Conservation (phyloP, 2,797 vertebrate genomes). For the Ctenopoma kingsleyae region DNA sequence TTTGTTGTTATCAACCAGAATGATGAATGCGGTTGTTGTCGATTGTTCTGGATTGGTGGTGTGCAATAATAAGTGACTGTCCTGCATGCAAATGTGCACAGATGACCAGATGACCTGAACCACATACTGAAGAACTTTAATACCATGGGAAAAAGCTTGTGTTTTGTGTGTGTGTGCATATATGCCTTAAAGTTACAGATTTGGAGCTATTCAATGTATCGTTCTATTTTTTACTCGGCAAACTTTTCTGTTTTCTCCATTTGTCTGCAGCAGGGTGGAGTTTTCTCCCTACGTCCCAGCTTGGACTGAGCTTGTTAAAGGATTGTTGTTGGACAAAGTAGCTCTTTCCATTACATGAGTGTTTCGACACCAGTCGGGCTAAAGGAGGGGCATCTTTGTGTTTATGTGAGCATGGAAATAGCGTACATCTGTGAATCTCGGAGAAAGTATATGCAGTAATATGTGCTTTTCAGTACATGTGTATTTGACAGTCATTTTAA, state of each 20-base stretch:
- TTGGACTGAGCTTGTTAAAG: slow-evolving; percentile 65
- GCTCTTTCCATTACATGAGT: slow-evolving; percentile 76
- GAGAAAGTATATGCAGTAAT: background rate
- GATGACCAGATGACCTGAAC: slow-evolving; percentile 18
- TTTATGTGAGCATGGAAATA: slow-evolving; percentile 21
- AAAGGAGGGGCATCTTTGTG: slow-evolving; percentile 35
- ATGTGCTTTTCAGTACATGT: background rate
- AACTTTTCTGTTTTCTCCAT: slow-evolving; percentile 67
- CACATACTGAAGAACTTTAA: slow-evolving; percentile 15
- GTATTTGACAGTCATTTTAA: background rate
- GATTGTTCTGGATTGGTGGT: slow-evolving; percentile 17
- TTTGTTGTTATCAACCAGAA: slow-evolving; percentile 40
- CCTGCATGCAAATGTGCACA: slow-evolving; percentile 41
- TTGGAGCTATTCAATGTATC: background rate
- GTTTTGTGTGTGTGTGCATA: background rate
- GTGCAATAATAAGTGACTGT: slow-evolving; percentile 25
- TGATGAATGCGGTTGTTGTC: slow-evolving; percentile 5
- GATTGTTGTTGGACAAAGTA: slow-evolving; percentile 57
- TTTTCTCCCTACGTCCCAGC: slow-evolving; percentile 46
- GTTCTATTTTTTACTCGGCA: slow-evolving; percentile 27
- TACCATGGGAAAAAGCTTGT: background rate
- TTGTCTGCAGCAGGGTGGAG: slow-evolving; percentile 69
- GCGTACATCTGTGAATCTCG: background rate
- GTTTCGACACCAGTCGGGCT: slow-evolving; percentile 44
- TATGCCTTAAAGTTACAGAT: too few species aligned